Evolutionary conservation across 2,797 vertebrate species (phyloP), one percentile per base, ranked within the genome.

Genomic region (Darevskia mixta): DNA sequence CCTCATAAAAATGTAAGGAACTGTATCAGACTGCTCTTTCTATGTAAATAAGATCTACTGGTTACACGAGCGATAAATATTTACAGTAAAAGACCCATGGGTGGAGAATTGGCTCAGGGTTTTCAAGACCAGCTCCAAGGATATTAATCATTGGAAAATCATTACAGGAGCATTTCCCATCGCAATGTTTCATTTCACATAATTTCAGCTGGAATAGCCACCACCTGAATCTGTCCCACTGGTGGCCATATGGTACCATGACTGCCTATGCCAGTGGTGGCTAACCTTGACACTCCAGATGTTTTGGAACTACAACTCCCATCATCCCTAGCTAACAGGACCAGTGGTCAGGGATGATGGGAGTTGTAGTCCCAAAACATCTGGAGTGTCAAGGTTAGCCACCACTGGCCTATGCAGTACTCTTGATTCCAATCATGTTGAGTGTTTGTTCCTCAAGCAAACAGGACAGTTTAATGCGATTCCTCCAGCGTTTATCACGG

Each of bases 1-100:
- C 45, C n/a, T 76, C 29, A 84, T 87, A 73, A 58, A 61, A 92
- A 75, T 80, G 82, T 8, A 27, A 72, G 55, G 61, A 64, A 64
- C 29, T 90, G 38, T 2, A 45, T 0, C 18, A 8, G 85, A 87
- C 25, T 64, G 20, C 6, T 71, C 20, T 0, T 8, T 8, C 27
- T 5, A 41, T 20, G 49, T 35, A 73, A 90, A 85, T 41, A 15
- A 69, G 83, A 86, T 15, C 0, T 0, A 41, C 69, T 78, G 18
- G 1, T 73, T 71, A 78, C 72, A 72, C 0, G 79, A 85, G 58
- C n/a, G 17, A 73, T 23, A 88, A 76, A 73, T 77, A 91, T 72
- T 69, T 73, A 81, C 35, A 81, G 35, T 86, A 69, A 17, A 20
- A 15, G 35, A 77, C 27, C 32, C 18, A 43, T 29, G 17, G 55